A percentile compares a stretch with the other conserved stretches of the same genome.
These are phyloP conservation scores for Drosophila flavopinicola DNA, from an alignment of 2,888 invertebrate species.

Conservation along the genomic window DNA sequence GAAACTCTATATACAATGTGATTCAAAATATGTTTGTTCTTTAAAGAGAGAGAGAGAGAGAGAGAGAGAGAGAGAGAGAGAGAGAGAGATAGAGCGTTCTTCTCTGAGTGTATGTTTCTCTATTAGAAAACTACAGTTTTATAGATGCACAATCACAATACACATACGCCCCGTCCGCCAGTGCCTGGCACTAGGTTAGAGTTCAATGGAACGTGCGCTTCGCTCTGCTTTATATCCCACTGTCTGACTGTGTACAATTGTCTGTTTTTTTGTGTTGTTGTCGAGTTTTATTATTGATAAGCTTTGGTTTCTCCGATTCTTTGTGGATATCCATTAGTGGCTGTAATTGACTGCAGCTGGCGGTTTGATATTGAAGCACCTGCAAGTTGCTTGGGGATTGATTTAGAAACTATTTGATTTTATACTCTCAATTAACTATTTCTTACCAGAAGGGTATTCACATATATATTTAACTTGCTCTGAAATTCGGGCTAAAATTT, in stretches of 20 bases:
- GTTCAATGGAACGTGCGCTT: slow-evolving; percentile 57
- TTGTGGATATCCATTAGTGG: slow-evolving; percentile 13
- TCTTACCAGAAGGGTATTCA: too few species aligned
- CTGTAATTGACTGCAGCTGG: slow-evolving; percentile 10
- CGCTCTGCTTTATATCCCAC: not conserved
- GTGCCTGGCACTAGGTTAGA: slow-evolving; percentile 54
- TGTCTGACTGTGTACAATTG: slow-evolving; percentile 8
- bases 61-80: too few species aligned
- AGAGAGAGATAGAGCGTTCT: too few species aligned
- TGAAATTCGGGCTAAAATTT: not conserved
- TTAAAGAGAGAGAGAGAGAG: too few species aligned
- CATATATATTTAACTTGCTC: too few species aligned
- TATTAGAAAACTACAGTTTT: slow-evolving; percentile 30
- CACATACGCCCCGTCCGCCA: slow-evolving; percentile 61
- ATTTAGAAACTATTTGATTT: not conserved
- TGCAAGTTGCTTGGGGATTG: not conserved
- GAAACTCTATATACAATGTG: too few species aligned
- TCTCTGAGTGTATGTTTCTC: slow-evolving; percentile 15
- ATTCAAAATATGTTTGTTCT: too few species aligned
- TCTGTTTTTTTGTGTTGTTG: slow-evolving; percentile 19
- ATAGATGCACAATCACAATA: slow-evolving; percentile 42
- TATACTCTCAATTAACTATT: not conserved
- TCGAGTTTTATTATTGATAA: slow-evolving; percentile 29
- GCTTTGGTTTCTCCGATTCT: slow-evolving; percentile 9
- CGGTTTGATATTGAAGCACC: slow-evolving; percentile 9